phyloP scores from a whole-genome alignment of 2,888 invertebrate genomes.

The Theretra japonica region DNA sequence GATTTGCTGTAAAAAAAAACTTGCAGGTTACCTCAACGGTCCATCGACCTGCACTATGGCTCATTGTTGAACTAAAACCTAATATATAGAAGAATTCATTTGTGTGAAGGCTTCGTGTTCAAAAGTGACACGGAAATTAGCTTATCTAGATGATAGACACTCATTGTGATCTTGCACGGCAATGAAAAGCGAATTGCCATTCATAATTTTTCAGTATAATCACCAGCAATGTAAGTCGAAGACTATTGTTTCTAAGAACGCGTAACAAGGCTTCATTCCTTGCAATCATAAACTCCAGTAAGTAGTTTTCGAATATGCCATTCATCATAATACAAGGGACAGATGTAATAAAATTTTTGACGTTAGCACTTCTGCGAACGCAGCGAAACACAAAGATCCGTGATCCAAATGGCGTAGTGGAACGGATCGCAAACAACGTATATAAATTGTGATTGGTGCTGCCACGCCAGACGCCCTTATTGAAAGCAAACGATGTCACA shows the following conservation, averaged over 20 bases:
- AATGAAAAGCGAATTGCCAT: no score
- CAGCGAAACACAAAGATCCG: conserved; percentile 38
- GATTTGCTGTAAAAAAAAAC: no score
- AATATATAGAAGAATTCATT: no score
- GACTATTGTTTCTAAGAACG: background rate
- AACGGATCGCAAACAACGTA: conserved; percentile 40
- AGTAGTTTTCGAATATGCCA: background rate
- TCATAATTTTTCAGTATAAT: background rate
- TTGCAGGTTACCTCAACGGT: no score
- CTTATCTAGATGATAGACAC: no score
- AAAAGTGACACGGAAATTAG: no score
- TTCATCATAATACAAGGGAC: background rate
- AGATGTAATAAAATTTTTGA: conserved; percentile 4
- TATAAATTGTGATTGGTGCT: conserved; percentile 39
- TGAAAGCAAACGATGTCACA: conserved; percentile 41
- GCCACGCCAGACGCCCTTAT: conserved; percentile 33
- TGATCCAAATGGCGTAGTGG: conserved; percentile 40
- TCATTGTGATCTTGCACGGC: no score
- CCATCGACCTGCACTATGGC: no score
- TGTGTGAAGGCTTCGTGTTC: no score
- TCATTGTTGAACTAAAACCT: no score
- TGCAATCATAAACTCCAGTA: background rate
- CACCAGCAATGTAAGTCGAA: background rate
- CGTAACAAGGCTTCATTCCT: background rate
- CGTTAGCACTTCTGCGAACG: background rate